Evolutionary conservation across 2,797 vertebrate genomes (phyloP).

Genomic region (Ptychobarbus kaznakovi): DNA sequence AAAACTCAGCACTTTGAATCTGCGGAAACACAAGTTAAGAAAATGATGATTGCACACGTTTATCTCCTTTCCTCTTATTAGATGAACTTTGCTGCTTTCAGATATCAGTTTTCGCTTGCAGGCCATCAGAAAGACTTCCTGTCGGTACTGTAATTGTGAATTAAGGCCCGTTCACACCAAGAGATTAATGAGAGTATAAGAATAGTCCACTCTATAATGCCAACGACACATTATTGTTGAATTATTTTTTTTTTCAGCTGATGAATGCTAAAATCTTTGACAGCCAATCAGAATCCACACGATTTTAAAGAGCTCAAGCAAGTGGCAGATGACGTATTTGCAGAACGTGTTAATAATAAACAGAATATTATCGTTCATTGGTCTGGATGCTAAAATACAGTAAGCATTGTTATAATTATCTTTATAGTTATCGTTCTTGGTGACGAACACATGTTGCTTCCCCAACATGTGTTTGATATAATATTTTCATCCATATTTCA

Average conservation of each 20-base stretch:
- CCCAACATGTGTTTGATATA: not conserved
- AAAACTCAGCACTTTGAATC: constrained; percentile 48
- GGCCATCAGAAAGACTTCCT: constrained; percentile 10
- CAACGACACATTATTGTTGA: not conserved
- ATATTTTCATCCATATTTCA: constrained; percentile 1
- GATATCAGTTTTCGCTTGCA: constrained; percentile 6
- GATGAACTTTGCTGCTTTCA: constrained; percentile 30
- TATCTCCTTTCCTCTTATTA: constrained; percentile 49
- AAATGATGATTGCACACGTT: constrained; percentile 48
- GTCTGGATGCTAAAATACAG: not conserved
- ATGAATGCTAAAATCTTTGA: not conserved
- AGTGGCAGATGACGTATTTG: not conserved
- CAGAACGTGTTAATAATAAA: not conserved
- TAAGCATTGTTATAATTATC: not conserved
- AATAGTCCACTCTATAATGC: not conserved
- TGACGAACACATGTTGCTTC: not conserved
- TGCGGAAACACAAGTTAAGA: constrained; percentile 47
- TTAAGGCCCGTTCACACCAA: not conserved
- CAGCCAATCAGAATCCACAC: not conserved
- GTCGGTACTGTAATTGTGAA: not conserved
- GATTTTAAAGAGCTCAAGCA: not conserved
- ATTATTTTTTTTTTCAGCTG: not conserved
- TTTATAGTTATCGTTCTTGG: not conserved
- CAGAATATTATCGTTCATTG: not conserved
- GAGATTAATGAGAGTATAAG: not conserved